Percentiles rank a stretch among this genome's conserved stretches.
Conservation (phyloP, 2,888 invertebrate species). For the Epiblema foenella region DNA sequence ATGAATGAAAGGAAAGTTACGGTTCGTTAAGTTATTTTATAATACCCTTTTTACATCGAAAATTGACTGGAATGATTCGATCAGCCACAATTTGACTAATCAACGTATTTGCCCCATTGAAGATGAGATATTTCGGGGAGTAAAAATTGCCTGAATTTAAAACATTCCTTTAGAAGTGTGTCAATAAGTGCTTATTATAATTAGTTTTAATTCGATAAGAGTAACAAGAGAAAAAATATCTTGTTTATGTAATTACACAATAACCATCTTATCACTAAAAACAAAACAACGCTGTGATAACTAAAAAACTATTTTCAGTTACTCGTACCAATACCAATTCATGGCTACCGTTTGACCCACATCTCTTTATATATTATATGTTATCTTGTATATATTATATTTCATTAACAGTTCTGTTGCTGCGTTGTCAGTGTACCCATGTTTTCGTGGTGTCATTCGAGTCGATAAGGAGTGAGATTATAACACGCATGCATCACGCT, state of each 20-base stretch:
- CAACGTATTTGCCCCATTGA: conserved; percentile 10
- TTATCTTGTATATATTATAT: conserved; percentile 15
- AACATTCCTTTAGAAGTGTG: background rate
- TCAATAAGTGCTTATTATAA: background rate
- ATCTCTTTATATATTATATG: conserved; percentile 5
- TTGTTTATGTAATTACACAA: background rate
- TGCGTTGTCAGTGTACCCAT: conserved; percentile 7
- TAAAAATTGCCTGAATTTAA: background rate
- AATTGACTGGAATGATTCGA: conserved; percentile 37
- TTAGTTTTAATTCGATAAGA: background rate
- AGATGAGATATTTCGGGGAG: background rate
- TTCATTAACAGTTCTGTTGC: conserved; percentile 18
- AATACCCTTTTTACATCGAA: conserved; percentile 24
- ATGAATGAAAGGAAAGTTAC: conserved; percentile 18
- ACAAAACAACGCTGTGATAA: conserved; percentile 7
- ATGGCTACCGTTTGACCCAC: conserved; percentile 4
- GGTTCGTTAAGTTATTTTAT: conserved; percentile 39
- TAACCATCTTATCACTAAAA: conserved; percentile 10
- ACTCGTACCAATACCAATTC: conserved; percentile 10
- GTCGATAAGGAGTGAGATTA: conserved; percentile 21
- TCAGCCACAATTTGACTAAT: conserved; percentile 36
- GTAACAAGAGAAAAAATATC: background rate
- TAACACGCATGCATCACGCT: conserved; percentile 36
- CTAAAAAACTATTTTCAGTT: background rate
- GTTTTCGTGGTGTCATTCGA: conserved; percentile 28